Evolutionary conservation across 2,888 invertebrate genomes (phyloP), one percentile per base, ranked within the genome.

Genomic region (Brachyptera putata): DNA sequence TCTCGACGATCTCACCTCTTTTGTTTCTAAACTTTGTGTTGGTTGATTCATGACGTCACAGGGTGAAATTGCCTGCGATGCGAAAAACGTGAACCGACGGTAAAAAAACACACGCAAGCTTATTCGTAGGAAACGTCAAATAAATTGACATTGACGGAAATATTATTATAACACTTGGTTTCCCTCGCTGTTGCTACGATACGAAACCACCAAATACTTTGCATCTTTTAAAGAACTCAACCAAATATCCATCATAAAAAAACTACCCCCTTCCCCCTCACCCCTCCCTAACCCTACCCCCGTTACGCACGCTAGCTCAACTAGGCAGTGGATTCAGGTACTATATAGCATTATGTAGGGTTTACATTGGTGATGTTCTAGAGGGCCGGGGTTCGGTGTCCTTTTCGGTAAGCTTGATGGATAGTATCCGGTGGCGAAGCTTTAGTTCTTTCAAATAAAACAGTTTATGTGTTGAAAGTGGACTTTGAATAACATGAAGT

Each of bases 401-500:
- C 14, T n/a, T 18, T 14, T 26, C 36, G 53, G 37, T 53, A 53
- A 53, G 53, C 53, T 24, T 53, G 53, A 53, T 36, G 53, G 53
- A 53, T 53, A 21, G 53, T 53, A 36, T 53, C 53, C 53, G 53
- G 34, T 13, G 34, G 53, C n/a, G n/a, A n/a, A n/a, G n/a, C n/a
- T 30, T 34, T 34, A 30, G 53, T 18, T 13, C 36, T 36, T 36
- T 46, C 24, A 21, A 46, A 46, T 24, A 24, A n/a, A 46, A 7
- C 46, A 46, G 46, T 46, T 46, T 46, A 46, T 46, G 46, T 46
- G 46, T n/a, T 46, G 16, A 46, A 24, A 46, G 4, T 30, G 46
- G 46, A 21, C 9, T 3, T 22, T 46, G 22, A 24, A 46, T 18
- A 46, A 24, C 22, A 46, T 24, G 22, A 24, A 46, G 22, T 46